Conservation (phyloP, 2,113 vertebrate genomes). For the Lamprotornis superbus region DNA sequence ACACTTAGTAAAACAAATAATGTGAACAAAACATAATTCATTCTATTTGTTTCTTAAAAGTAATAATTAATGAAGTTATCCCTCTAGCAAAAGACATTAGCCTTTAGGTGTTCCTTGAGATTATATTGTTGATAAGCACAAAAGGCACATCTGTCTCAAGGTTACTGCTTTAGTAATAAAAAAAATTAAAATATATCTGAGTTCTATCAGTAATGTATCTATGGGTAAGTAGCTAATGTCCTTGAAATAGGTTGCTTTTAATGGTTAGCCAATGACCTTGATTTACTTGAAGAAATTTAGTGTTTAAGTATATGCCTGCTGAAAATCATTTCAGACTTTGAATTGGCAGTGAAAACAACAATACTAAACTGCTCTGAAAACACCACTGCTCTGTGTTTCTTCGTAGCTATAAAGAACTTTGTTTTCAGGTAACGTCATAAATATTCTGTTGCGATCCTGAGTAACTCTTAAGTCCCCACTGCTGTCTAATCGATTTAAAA, state of each 20-base stretch:
- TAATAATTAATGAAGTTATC: background rate
- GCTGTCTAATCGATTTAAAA: background rate
- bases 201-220: background rate
- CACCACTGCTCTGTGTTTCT: background rate
- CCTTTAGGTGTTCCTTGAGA: background rate
- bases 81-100: background rate
- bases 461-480: background rate
- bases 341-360: background rate
- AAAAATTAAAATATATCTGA: background rate
- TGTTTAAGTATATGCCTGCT: background rate
- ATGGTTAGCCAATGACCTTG: background rate
- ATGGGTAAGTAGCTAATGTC: background rate
- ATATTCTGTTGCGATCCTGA: background rate
- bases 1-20: conserved; percentile 11
- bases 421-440: background rate
- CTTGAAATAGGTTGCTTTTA: background rate
- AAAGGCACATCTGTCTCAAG: background rate
- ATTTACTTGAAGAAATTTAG: background rate
- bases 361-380: background rate
- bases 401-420: background rate
- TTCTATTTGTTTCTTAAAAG: background rate
- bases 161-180: background rate
- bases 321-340: background rate
- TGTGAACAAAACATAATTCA: background rate
- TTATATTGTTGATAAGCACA: background rate